Conservation (phyloP, 2,797 vertebrate genomes). For the Chelmon rostratus region DNA sequence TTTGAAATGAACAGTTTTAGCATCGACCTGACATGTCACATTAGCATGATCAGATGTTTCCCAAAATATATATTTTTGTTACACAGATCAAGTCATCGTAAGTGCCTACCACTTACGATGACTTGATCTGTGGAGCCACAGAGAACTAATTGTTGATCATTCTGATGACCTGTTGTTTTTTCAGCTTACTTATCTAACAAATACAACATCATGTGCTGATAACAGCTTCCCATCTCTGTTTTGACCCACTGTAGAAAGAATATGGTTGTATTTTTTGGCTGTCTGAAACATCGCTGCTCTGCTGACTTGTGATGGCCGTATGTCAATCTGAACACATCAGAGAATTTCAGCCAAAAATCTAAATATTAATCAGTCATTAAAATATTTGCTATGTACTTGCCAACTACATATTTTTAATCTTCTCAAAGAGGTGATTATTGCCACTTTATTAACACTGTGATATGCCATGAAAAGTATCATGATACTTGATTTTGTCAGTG, state of each 20-base stretch:
- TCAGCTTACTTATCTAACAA: background rate
- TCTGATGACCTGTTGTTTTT: background rate
- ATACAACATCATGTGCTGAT: background rate
- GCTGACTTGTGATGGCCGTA: background rate
- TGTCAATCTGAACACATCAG: background rate
- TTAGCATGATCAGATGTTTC: no score
- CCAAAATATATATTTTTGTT: no score
- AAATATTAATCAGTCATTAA: background rate
- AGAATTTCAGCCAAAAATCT: fast-evolving
- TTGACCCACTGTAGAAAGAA: background rate
- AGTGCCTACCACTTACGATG: no score
- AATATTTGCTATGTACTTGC: background rate
- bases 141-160: background rate
- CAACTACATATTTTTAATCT: background rate
- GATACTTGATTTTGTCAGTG: background rate
- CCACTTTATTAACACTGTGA: background rate
- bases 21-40: no score
- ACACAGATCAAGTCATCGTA: no score
- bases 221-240: background rate
- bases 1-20: background rate
- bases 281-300: background rate
- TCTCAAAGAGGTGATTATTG: background rate
- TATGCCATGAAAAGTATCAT: background rate
- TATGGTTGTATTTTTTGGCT: background rate
- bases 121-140: background rate